Conservation (phyloP, 2,797 vertebrate species). For the Leptoclinus maculatus region DNA sequence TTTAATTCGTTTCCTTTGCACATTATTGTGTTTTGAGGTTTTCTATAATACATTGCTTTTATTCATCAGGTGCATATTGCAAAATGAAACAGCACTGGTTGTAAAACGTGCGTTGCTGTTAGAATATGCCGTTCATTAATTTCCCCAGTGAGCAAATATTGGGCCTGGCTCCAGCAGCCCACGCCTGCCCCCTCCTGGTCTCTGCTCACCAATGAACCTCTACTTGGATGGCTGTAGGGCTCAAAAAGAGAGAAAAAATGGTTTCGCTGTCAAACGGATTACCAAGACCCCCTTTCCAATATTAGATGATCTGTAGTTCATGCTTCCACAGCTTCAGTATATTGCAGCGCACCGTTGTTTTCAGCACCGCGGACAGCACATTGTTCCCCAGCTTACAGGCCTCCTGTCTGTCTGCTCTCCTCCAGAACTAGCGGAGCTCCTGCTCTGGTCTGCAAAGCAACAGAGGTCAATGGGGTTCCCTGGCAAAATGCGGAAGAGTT, state of each 20-base stretch:
- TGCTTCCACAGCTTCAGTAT: background rate
- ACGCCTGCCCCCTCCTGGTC: constrained; percentile 72
- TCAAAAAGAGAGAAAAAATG: background rate
- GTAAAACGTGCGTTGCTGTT: constrained; percentile 25
- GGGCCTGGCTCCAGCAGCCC: constrained; percentile 38
- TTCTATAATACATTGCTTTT: background rate
- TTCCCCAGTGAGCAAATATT: constrained; percentile 10
- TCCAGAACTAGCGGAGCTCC: background rate
- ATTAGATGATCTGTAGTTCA: constrained; percentile 3
- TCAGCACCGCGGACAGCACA: constrained; percentile 79
- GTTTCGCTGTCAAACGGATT: constrained; percentile 5
- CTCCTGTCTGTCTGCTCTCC: background rate
- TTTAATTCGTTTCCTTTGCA: background rate
- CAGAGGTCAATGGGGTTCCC: background rate
- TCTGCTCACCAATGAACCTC: background rate
- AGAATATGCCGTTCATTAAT: constrained; percentile 13
- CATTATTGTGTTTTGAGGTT: background rate
- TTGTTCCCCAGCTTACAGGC: constrained; percentile 4
- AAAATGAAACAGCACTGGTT: background rate
- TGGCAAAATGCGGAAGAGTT: background rate
- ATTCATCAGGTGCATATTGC: background rate
- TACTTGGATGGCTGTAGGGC: background rate
- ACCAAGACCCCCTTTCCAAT: background rate
- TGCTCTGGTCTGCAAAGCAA: background rate
- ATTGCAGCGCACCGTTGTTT: background rate